phyloP scores from a whole-genome alignment of 2,888 invertebrate species.

The Protophormia terraenovae region DNA sequence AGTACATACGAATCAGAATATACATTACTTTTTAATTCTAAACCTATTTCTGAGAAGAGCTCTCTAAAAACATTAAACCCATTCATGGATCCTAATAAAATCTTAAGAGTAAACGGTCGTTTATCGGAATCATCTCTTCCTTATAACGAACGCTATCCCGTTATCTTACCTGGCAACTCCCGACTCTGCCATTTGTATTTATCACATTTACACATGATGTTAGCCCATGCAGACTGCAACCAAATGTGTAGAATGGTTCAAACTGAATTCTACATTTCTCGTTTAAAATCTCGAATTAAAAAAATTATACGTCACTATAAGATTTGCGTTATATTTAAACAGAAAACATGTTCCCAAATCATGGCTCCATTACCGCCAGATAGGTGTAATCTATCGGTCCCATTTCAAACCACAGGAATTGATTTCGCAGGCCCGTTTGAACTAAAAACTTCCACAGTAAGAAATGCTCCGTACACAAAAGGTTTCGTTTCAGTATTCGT shows the following conservation, averaged over 20 bases:
- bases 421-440: too few relatives aligned
- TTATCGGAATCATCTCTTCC: conserved; percentile 1
- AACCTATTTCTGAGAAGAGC: neutral
- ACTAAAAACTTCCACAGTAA: too few relatives aligned
- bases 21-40: neutral
- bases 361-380: too few relatives aligned
- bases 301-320: neutral
- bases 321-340: neutral
- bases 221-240: conserved; percentile 7
- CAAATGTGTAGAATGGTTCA: conserved; percentile 33
- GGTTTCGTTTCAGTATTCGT: too few relatives aligned
- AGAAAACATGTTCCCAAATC: too few relatives aligned
- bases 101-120: neutral
- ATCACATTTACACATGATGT: neutral
- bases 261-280: conserved; percentile 28
- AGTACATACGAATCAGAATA: neutral
- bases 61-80: neutral
- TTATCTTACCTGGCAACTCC: conserved; percentile 14
- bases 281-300: neutral
- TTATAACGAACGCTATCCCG: neutral
- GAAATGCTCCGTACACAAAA: too few relatives aligned
- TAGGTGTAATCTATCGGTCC: too few relatives aligned
- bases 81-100: neutral
- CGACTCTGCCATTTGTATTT: conserved; percentile 1
- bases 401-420: too few relatives aligned